These are phyloP conservation scores for Tigriopus japonicus DNA, from an alignment of 1,140 invertebrate species.

Conservation along the genomic window DNA sequence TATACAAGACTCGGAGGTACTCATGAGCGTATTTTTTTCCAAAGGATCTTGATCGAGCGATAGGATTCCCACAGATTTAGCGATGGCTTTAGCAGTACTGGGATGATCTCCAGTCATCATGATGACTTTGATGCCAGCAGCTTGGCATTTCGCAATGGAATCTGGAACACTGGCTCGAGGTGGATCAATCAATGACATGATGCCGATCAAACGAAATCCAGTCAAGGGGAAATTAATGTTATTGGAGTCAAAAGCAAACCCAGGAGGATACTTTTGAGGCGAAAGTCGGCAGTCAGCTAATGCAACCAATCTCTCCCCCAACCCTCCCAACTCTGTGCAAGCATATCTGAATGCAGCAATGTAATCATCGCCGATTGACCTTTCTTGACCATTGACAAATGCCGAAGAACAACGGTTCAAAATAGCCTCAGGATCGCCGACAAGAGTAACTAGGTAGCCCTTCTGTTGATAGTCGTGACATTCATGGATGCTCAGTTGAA, in stretches of 20 bases:
- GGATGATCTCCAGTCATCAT: slow-evolving; percentile 16
- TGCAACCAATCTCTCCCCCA: slow-evolving; percentile 27
- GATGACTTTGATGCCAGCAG: slow-evolving; percentile 21
- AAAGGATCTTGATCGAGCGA: background rate
- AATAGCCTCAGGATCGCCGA: slow-evolving; percentile 18
- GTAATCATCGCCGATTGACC: slow-evolving; percentile 28
- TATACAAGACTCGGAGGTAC: background rate
- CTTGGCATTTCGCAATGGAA: slow-evolving; percentile 22
- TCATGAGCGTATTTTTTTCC: background rate
- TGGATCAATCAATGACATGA: slow-evolving; percentile 28
- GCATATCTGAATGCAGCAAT: slow-evolving; percentile 31
- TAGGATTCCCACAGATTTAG: slow-evolving; percentile 13
- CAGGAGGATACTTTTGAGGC: slow-evolving; percentile 22
- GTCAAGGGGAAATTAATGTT: slow-evolving; percentile 25
- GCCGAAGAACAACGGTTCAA: slow-evolving; percentile 28
- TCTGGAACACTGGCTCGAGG: slow-evolving; percentile 23
- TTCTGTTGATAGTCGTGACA: slow-evolving; percentile 22
- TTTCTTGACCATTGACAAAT: slow-evolving; percentile 32
- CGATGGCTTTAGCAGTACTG: slow-evolving; percentile 9
- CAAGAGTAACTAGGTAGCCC: slow-evolving; percentile 14
- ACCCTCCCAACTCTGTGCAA: slow-evolving; percentile 28
- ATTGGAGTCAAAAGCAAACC: slow-evolving; percentile 24
- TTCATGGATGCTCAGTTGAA: slow-evolving; percentile 34
- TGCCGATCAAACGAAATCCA: slow-evolving; percentile 26
- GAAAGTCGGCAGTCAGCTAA: slow-evolving; percentile 20